Conservation (phyloP, 2,113 vertebrate species). For the Egretta garzetta region DNA sequence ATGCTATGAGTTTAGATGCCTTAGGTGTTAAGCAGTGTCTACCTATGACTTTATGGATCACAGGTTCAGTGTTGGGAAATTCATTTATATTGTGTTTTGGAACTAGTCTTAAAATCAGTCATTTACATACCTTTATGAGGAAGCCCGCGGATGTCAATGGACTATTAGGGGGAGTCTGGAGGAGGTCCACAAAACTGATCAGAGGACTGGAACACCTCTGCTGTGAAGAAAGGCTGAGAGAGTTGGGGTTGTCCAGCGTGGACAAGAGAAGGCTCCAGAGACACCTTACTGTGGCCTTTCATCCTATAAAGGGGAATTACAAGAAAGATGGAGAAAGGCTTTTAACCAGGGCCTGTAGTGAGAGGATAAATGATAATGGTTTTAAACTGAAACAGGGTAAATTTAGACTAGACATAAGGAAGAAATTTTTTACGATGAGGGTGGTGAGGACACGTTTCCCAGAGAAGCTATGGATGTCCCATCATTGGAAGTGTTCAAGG, state of each 20-base stretch:
- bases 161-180: background rate
- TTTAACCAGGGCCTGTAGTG: background rate
- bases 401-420: background rate
- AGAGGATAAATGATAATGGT: background rate
- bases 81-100: background rate
- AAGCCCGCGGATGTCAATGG: background rate
- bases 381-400: background rate
- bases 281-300: background rate
- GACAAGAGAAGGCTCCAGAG: background rate
- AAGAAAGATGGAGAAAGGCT: background rate
- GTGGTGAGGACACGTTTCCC: background rate
- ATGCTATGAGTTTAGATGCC: background rate
- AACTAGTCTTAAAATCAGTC: background rate
- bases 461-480: background rate
- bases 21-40: background rate
- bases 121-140: background rate
- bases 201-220: background rate
- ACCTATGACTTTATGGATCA: background rate
- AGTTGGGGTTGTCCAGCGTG: background rate
- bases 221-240: background rate
- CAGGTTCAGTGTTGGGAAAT: background rate
- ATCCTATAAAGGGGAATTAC: background rate
- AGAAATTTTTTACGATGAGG: background rate
- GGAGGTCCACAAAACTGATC: background rate
- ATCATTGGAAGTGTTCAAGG: background rate